Conservation (phyloP, 2,797 vertebrate species). For the Muscicapa striata region DNA sequence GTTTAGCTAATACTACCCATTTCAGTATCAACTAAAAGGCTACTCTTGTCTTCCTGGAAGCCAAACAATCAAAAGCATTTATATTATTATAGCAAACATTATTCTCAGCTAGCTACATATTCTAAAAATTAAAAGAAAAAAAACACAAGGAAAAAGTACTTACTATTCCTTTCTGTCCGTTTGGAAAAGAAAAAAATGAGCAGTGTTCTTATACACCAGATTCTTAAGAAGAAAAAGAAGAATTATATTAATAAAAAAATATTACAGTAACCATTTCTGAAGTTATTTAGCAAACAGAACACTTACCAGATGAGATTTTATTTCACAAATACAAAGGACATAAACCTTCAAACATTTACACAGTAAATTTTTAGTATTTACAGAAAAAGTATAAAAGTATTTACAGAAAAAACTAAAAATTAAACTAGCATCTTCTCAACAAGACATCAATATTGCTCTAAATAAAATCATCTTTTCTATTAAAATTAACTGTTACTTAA, state of each 20-base stretch:
- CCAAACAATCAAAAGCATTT: neutral
- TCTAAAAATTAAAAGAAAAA: neutral
- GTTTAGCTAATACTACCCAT: neutral
- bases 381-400: neutral
- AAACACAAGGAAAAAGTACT: slow-evolving; percentile 60
- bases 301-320: neutral
- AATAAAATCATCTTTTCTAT: neutral
- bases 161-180: slow-evolving; percentile 95
- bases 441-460: neutral
- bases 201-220: slow-evolving; percentile 91
- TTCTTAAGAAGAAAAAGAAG: slow-evolving; percentile 75
- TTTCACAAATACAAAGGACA: neutral
- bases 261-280: neutral
- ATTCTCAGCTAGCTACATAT: neutral
- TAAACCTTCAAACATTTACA: neutral
- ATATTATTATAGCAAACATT: neutral
- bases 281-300: neutral
- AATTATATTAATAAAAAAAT: slow-evolving; percentile 33
- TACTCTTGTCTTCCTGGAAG: neutral
- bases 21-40: neutral
- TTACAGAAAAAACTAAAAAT: neutral
- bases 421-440: neutral
- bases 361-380: neutral
- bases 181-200: slow-evolving; percentile 90
- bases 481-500: neutral